Conservation (phyloP, 2,113 vertebrate genomes). For the Thermophis baileyi region DNA sequence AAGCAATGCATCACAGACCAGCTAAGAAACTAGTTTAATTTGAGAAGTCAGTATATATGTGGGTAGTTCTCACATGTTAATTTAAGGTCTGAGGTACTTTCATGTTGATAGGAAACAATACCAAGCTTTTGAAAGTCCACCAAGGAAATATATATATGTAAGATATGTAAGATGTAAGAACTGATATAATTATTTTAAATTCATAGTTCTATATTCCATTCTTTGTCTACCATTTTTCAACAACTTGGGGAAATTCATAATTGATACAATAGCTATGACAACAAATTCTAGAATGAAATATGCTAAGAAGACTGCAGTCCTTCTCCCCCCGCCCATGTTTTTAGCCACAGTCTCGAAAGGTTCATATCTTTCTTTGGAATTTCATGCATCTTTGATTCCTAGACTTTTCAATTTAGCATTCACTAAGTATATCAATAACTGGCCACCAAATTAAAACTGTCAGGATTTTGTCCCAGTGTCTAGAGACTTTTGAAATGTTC, state of each 20-base stretch:
- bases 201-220: slow-evolving; percentile 39
- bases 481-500: neutral
- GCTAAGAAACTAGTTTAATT: slow-evolving; percentile 48
- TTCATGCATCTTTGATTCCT: neutral
- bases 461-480: neutral
- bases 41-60: slow-evolving; percentile 72
- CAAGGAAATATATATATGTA: slow-evolving; percentile 57
- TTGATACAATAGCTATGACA: slow-evolving; percentile 13
- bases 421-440: neutral
- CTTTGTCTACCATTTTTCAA: slow-evolving; percentile 48
- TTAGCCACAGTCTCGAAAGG: slow-evolving; percentile 3
- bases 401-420: neutral
- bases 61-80: slow-evolving; percentile 52
- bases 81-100: slow-evolving; percentile 73
- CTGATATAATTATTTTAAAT: slow-evolving; percentile 58
- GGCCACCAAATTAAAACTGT: neutral
- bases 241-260: slow-evolving; percentile 22
- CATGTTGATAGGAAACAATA: slow-evolving; percentile 72
- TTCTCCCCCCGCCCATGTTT: neutral
- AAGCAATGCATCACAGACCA: slow-evolving; percentile 48
- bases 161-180: slow-evolving; percentile 51
- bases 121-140: slow-evolving; percentile 80
- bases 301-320: neutral
- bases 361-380: slow-evolving; percentile 6
- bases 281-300: slow-evolving; percentile 29